Base-by-base conservation (phyloP, 2,888 invertebrate genomes). In the Andricus curvator region DNA sequence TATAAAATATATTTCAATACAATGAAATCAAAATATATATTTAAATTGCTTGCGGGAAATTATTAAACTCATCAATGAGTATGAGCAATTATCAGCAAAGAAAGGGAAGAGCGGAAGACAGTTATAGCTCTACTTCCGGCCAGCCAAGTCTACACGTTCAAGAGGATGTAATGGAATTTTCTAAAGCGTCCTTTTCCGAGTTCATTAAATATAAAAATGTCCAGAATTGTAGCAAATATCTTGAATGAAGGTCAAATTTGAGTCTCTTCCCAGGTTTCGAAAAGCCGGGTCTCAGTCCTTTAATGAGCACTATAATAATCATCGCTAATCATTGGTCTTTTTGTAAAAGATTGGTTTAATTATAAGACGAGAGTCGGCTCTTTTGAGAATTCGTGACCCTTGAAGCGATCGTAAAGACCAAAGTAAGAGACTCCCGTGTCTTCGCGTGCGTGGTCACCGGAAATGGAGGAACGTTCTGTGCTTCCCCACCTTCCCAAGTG, bases 51-150 rank as follows among this genome's bases (percentile, higher is more conserved):
- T 25, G 25, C 4, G 22, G n/a, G 25, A 62, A 13, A 25, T 62
- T 62, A 4, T 29, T 62, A 15, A 25, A 29, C 17, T 64, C 64
- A 64, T 64, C 29, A 64, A 29, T 64, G 25, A 44, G 78, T 22
- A 41, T 68, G 33, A 17, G 41, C 68, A 66, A 64, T 79, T 74
- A 76, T 41, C 60, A 56, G 79, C 67, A 22, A 77, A 80, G 84
- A 83, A 84, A 82, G 86, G 86, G 84, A 84, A 84, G 86, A 86
- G 88, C 91, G 91, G 91, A 89, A 90, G 88, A 87, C 88, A 85
- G 88, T 89, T 91, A 90, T 89, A 88, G 88, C 88, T 86, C 86
- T 87, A 87, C 87, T 91, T 90, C 90, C 90, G 90, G 90, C 86
- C 87, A 82, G 86, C 86, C 87, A 86, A 41, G 41, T 33, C 20